A percentile compares a stretch with the other conserved stretches of the same genome.
phyloP scores from a whole-genome alignment of 37 sponge, comb jelly and placozoan genomes.

The Hexactinellida sp. region DNA sequence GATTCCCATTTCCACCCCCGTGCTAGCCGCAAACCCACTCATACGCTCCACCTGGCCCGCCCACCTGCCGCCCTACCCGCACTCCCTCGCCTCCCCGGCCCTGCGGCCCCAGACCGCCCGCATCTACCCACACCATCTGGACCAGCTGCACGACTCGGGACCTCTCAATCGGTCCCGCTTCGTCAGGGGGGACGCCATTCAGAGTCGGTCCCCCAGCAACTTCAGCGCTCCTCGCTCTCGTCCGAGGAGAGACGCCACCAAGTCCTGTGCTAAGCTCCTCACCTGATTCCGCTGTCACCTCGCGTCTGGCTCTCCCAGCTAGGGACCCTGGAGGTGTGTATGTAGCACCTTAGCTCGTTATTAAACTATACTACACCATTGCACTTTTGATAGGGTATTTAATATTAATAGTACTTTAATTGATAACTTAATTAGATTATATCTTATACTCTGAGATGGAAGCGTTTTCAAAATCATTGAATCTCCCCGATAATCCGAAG shows the following conservation, averaged over 20 bases:
- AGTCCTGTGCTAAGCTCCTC: constrained; percentile 6
- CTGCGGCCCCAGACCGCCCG: neutral
- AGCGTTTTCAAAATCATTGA: neutral
- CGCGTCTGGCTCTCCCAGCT: too few species aligned
- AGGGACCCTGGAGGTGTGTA: too few species aligned
- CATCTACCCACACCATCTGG: neutral
- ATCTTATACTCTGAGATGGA: neutral
- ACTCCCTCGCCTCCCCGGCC: neutral
- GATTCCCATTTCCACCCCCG: neutral
- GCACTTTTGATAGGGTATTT: too few species aligned
- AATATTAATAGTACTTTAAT: too few species aligned
- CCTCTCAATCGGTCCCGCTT: neutral
- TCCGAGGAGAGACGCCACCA: neutral
- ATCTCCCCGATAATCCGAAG: neutral
- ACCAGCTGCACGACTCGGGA: neutral
- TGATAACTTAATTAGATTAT: too few species aligned
- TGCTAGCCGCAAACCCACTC: neutral
- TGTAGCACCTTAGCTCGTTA: too few species aligned
- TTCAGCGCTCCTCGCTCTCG: neutral
- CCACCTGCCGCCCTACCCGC: neutral
- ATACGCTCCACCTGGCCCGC: neutral
- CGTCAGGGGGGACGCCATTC: neutral
- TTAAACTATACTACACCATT: too few species aligned
- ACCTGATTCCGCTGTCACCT: neutral
- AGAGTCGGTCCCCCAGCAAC: neutral